Evolutionary conservation across 92 coral and sea anemone species (phyloP).

Genomic region (Porites rus): DNA sequence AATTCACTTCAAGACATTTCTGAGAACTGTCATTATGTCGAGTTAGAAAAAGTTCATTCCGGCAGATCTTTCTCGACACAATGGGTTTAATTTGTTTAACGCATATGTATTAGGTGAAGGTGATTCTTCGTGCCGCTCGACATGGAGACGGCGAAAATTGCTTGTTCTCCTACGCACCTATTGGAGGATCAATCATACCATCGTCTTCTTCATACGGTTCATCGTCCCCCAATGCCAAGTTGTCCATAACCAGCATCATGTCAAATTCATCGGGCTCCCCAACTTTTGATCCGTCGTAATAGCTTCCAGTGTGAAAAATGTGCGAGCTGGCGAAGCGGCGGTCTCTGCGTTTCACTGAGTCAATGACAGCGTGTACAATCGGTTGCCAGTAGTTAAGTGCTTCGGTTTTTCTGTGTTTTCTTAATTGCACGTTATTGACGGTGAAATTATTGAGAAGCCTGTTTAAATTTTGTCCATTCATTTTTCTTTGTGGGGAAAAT

Average conservation of each 20-base stretch:
- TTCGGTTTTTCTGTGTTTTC: conserved; percentile 13
- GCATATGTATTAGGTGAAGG: too few relatives aligned
- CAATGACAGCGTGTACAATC: conserved; percentile 46
- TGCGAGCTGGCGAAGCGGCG: conserved; percentile 32
- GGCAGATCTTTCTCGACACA: too few relatives aligned
- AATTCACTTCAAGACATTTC: too few relatives aligned
- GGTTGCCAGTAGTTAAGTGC: conserved; percentile 65
- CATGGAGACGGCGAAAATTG: not conserved
- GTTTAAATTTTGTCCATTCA: not conserved
- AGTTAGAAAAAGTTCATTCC: too few relatives aligned
- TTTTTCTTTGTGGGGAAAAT: not conserved
- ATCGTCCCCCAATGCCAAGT: conserved; percentile 18
- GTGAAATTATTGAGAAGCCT: conserved; percentile 49
- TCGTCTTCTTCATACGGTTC: conserved; percentile 40
- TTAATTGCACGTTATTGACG: conserved; percentile 26
- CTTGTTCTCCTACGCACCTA: not conserved
- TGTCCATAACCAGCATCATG: conserved; percentile 69
- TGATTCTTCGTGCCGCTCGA: too few relatives aligned
- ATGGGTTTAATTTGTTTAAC: too few relatives aligned
- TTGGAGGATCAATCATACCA: conserved; percentile 45
- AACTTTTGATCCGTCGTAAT: conserved; percentile 76
- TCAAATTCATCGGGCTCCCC: conserved; percentile 80
- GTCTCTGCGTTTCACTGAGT: conserved; percentile 43
- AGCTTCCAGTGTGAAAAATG: conserved; percentile 59
- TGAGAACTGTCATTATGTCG: too few relatives aligned